Base-by-base conservation (phyloP, 2,888 invertebrate species). In the Dendrolimus pini region DNA sequence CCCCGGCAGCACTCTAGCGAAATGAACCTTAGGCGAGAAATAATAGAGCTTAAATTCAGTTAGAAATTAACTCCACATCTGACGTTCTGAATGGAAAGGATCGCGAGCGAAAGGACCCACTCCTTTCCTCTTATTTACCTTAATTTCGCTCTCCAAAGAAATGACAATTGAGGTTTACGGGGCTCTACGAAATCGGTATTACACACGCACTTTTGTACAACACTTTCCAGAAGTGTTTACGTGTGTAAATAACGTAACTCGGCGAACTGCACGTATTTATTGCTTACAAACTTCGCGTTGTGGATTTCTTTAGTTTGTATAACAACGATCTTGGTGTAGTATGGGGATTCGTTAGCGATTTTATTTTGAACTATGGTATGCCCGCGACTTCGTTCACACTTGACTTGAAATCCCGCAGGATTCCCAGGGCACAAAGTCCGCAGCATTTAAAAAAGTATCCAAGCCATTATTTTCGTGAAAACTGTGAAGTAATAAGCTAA, bases 101-200 rank as follows among this genome's bases (percentile, higher is more conserved):
- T 70, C 68, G 71, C 69, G 70, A 80, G 81, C 82, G 81, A 83
- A 85, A 87, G 87, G 86, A 83, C 81, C 85, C 80, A 82, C 82
- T 86, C 78, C 82, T 80, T 82, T 77, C 76, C 79, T 83, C 84
- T 83, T 87, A 85, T 87, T 85, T 86, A 86, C 88, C 85, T 86
- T 87, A 85, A 88, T 88, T 86, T 87, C 75, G 78, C 80, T 82
- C 78, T 72, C 76, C 68, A 75, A 77, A 85, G 82, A 82, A 80
- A 78, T 84, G 84, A 83, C 85, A 85, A 84, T 83, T 83, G 78
- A 74, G 78, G 72, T 82, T 83, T 80, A 81, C 75, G 74, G 30
- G 30, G 71, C 69, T 72, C 72, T 73, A 77, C 77, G 71, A 77
- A 81, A 79, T 78, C 71, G 74, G 71, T 75, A 77, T 74, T 74